Base-by-base conservation (phyloP, 2,888 invertebrate species). In the Autographa pulchrina region DNA sequence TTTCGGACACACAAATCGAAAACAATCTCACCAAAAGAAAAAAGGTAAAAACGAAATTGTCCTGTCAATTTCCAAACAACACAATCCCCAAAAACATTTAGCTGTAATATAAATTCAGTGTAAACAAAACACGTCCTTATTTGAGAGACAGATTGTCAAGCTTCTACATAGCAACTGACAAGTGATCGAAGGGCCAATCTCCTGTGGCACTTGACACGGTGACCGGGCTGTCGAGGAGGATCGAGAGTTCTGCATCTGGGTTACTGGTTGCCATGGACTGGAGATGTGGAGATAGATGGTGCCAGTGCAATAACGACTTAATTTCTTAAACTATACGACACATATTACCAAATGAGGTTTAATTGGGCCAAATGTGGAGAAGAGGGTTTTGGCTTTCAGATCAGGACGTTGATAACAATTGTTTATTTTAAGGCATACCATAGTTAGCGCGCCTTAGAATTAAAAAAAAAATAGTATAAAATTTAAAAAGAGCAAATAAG, bases 201-300 rank as follows among this genome's bases (percentile, higher is more conserved):
- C 75, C 85, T 58, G 70, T 81, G 54, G 65, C 74, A 85, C 86
- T 85, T 85, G 85, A 85, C 85, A 86, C 31, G 78, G 84, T 86
- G 85, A 85, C 86, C 86, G 85, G 78, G 80, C 75, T 71, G 56
- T 74, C 56, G 64, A 84, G 83, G 62, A 72, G 72, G 71, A 74
- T 85, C 72, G 62, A 77, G 67, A 65, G 60, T 64, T 48, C 66
- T 74, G 68, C 79, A 85, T 82, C 85, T 86, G 65, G 86, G 86
- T 85, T 82, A 85, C 78, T 84, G 71, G 76, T 71, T 71, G 75
- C 56, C 52, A 38, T 52, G 66, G 54, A 56, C 41, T n/a, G n/a
- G 48, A n/a, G 38, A 59, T 35, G 54, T 69, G 65, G 61, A 74
- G 60, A 72, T 69, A 74, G 62, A 62, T 67, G 62, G n/a, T 48